Base-by-base conservation (phyloP, 1,140 invertebrate genomes). In the Bombus confusus region DNA sequence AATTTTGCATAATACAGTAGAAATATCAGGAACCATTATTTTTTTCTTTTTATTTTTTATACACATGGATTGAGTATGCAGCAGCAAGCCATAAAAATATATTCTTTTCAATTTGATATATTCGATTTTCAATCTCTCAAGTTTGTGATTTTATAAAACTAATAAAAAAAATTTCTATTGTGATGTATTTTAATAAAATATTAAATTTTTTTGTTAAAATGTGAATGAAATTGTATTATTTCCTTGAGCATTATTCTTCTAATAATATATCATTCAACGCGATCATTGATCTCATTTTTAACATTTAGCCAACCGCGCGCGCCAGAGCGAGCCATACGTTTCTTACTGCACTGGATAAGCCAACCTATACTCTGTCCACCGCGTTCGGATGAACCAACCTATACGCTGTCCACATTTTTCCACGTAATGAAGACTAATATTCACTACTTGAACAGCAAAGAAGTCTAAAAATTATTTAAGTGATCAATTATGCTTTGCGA, bases 31-130 rank as follows among this genome's bases (percentile, higher is more conserved):
- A 85, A 85, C 83, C 83, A 80, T 85, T 76, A 62, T 25, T 62
- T 59, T 71, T 71, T 71, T 41, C 6, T 64, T 64, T 28, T 71
- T 62, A 31, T n/a, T 66, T 79, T 85, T 80, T 85, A 72, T 72
- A 80, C 68, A 80, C 25, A 43, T 80, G 52, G 39, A 80, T 85
- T 37, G 31, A 76, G 28, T 79, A 80, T 34, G 66, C 41, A 80
- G 75, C 83, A 43, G 77, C 41, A 72, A 85, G 83, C 68, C 83
- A 85, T 59, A 85, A 85, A 85, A 85, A 85, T 85, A 85, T 85
- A 85, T 80, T 80, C 43, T 52, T 41, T 68, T 85, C 62, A 73
- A 85, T 80, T 22, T 84, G 52, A 85, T 85, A 72, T 73, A 22
- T 80, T 85, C 83, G 47, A 83, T 80, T 84, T 85, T 80, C 37